Base-by-base conservation (phyloP, 2,113 vertebrate genomes). In the Calidris pygmaea region DNA sequence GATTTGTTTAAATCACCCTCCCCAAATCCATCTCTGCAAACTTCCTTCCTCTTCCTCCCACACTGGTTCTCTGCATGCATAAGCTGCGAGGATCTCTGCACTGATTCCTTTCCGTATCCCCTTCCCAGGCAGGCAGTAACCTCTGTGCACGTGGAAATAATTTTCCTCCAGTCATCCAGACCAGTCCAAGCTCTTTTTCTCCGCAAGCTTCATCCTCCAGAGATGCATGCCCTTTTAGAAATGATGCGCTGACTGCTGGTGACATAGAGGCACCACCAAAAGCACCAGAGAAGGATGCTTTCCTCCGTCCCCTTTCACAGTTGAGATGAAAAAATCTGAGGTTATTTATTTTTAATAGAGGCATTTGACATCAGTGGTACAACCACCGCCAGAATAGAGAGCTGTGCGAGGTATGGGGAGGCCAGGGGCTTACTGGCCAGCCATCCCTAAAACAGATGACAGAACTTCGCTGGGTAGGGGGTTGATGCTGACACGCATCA, bases 1-100 rank as follows among this genome's bases (percentile, higher is more conserved):
- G 75, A 86, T 96, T 92, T 97, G 88, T 90, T 95, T 96, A 93
- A 91, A 95, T 81, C 74, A 95, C 76, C 76, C 68, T 88, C 56
- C 76, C n/a, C 34, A 87, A 75, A 92, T 50, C 91, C 10, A 41
- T 56, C 81, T 95, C 90, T 96, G 85, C 67, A 87, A 78, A 85
- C 82, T 93, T 91, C 60, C 85, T 91, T 96, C 93, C 74, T 96
- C 68, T 91, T 96, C 89, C 84, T 94, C 76, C 84, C 86, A 68
- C 81, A 37, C 68, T 4, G 7, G 58, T 67, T 90, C 20, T 62
- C 71, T 63, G 35, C 0, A 0, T 85, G 70, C 70, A 0, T 70
- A 84, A 92, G 34, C 56, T 78, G 70, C 39, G 59, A 55, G 74
- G 34, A 82, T 87, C 81, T 81, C 63, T 72, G 41, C 32, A 3